A percentile compares a stretch with the other conserved stretches of the same genome.
These are phyloP conservation scores for Acrossocheilus fasciatus DNA, from an alignment of 2,797 vertebrate genomes.

Conservation along the genomic window DNA sequence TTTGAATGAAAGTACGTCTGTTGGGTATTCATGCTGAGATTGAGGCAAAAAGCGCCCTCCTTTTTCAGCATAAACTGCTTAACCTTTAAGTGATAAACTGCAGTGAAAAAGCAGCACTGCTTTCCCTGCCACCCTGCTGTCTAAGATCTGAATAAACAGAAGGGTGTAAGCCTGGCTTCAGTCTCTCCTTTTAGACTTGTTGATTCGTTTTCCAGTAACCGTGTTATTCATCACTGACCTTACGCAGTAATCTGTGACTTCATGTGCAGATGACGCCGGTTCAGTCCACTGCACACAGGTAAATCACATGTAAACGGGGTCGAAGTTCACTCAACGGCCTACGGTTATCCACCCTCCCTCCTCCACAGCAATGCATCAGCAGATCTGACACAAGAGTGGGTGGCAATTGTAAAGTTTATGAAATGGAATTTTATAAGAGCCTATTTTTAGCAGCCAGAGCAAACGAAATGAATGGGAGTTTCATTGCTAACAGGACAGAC, in stretches of 20 bases:
- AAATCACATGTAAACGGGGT: conserved; percentile 55
- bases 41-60: neutral
- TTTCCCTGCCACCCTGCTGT: conserved; percentile 38
- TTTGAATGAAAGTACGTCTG: neutral
- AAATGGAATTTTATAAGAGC: conserved; percentile 48
- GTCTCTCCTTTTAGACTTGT: conserved; percentile 28
- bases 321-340: conserved; percentile 42
- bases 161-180: conserved; percentile 31
- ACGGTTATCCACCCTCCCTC: conserved; percentile 19
- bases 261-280: conserved; percentile 22
- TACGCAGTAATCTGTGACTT: conserved; percentile 37
- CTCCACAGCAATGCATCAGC: conserved; percentile 31
- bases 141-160: conserved; percentile 48
- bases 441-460: conserved; percentile 55
- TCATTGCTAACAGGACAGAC: conserved; percentile 25
- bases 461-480: conserved; percentile 42
- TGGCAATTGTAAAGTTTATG: conserved; percentile 36
- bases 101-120: conserved; percentile 1
- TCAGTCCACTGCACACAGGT: conserved; percentile 37
- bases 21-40: neutral
- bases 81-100: conserved; percentile 57
- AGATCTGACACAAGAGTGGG: conserved; percentile 30
- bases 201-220: conserved; percentile 46
- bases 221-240: conserved; percentile 36
- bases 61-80: conserved; percentile 43